Conservation (phyloP, 37 sponge, comb jelly and placozoan genomes). For the Agelas oroides region DNA sequence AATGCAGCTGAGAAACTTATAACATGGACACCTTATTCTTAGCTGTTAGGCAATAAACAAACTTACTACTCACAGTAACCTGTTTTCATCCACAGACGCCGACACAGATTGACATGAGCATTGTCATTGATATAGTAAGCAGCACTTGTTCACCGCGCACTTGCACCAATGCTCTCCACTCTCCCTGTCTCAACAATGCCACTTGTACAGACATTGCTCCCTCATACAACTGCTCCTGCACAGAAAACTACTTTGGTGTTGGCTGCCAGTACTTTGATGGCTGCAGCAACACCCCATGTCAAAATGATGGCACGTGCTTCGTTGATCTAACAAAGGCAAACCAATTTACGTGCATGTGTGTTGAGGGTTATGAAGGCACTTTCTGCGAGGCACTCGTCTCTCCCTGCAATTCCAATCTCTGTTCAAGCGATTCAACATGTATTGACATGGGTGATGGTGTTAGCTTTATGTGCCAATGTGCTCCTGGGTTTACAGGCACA, state of each 20-base stretch:
- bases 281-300: slow-evolving; percentile 25
- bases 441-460: not conserved
- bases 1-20: too few relatives aligned
- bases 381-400: slow-evolving; percentile 29
- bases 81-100: too few relatives aligned
- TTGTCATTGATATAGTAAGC: not conserved
- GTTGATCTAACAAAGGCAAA: slow-evolving; percentile 9
- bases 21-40: too few relatives aligned
- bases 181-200: slow-evolving; percentile 66
- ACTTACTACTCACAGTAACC: too few relatives aligned
- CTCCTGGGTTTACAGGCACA: slow-evolving; percentile 33
- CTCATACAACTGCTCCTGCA: slow-evolving; percentile 32
- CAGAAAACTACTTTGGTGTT: slow-evolving; percentile 32
- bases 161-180: not conserved
- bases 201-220: slow-evolving; percentile 12
- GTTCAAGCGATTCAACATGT: slow-evolving; percentile 29
- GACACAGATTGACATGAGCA: too few relatives aligned
- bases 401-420: slow-evolving; percentile 26
- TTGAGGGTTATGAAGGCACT: slow-evolving; percentile 11
- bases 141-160: not conserved
- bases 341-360: slow-evolving; percentile 39
- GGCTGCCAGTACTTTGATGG: slow-evolving; percentile 57
- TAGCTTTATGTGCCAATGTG: slow-evolving; percentile 21
- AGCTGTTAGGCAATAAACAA: too few relatives aligned
- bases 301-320: slow-evolving; percentile 32